These are phyloP conservation scores for Clepsis dumicolana DNA, from an alignment of 2,888 invertebrate genomes.

Conservation along the genomic window DNA sequence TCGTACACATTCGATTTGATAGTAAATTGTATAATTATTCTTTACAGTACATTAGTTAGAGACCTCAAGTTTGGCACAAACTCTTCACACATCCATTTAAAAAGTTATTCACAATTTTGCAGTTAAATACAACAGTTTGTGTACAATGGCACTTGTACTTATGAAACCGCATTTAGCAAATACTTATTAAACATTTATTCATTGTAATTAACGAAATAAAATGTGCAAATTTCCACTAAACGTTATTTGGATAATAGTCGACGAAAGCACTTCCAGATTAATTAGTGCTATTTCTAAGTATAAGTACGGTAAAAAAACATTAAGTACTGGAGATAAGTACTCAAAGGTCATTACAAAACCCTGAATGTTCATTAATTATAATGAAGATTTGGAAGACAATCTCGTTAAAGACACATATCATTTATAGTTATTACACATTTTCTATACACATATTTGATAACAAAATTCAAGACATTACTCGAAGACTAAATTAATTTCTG, in stretches of 20 bases:
- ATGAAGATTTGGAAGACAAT: constrained; percentile 26
- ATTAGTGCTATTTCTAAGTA: no score
- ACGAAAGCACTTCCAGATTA: not conserved
- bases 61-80: constrained; percentile 33
- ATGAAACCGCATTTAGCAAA: constrained; percentile 1
- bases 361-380: not conserved
- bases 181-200: no score
- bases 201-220: no score
- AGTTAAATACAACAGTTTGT: not conserved
- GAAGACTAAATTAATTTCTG: not conserved
- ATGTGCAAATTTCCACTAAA: not conserved
- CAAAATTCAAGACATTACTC: not conserved
- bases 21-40: not conserved
- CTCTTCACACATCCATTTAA: not conserved
- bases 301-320: not conserved
- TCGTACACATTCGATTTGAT: not conserved
- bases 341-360: not conserved
- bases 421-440: not conserved
- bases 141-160: constrained; percentile 26
- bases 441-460: not conserved
- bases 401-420: not conserved
- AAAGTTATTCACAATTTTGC: not conserved
- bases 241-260: not conserved
- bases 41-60: not conserved
- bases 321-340: constrained; percentile 20